Conservation (phyloP, 2,888 invertebrate species). For the Torymus texanus region DNA sequence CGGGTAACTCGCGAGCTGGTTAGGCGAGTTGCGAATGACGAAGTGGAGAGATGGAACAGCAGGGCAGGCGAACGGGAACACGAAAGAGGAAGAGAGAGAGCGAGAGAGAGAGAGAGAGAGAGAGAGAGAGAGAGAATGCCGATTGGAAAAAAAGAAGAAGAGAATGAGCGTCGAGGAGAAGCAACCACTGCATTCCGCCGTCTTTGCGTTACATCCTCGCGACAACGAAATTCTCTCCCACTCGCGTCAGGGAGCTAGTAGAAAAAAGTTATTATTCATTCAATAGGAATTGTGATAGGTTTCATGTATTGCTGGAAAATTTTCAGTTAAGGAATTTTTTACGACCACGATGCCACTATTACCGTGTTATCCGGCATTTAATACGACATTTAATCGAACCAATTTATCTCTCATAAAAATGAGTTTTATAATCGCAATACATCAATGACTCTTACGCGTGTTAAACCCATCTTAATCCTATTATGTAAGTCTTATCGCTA, state of each 20-base stretch:
- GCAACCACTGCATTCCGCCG: constrained; percentile 42
- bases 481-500: constrained; percentile 12
- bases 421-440: neutral
- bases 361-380: neutral
- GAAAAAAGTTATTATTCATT: too few species aligned
- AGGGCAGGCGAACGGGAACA: too few species aligned
- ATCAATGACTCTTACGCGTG: neutral
- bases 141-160: constrained; percentile 45
- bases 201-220: constrained; percentile 29
- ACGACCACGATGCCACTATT: neutral
- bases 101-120: constrained; percentile 29
- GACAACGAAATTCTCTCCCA: constrained; percentile 41
- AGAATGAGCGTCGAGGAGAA: neutral
- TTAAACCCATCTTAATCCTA: constrained; percentile 10
- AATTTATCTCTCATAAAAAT: constrained; percentile 16
- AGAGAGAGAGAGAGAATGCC: constrained; percentile 32
- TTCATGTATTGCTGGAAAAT: neutral
- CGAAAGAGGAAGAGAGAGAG: neutral
- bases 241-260: neutral
- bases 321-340: neutral
- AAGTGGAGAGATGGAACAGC: constrained; percentile 25
- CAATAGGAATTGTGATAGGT: too few species aligned
- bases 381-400: constrained; percentile 9
- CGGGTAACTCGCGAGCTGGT: constrained; percentile 36
- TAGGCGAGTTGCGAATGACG: constrained; percentile 44